Evolutionary conservation across 2,797 vertebrate genomes (phyloP).

Genomic region (Chromis chromis): DNA sequence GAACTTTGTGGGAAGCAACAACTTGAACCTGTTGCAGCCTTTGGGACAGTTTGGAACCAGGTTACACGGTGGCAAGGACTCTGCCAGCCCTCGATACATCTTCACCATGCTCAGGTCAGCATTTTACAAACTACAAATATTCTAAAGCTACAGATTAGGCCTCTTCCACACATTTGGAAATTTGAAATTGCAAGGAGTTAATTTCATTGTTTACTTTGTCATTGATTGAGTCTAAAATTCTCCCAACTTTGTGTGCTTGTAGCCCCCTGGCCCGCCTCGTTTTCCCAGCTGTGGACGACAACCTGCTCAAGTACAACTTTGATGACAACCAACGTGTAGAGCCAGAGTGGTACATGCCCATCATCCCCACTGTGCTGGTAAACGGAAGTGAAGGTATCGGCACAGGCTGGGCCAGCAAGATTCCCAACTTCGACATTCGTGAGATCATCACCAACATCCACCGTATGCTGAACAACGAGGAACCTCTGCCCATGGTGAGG

Average conservation of each 20-base stretch:
- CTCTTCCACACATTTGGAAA: background rate
- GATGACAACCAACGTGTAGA: conserved; percentile 98
- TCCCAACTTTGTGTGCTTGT: background rate
- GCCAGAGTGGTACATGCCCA: conserved; percentile 99
- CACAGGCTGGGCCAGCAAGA: conserved; percentile 96
- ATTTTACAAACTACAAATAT: background rate
- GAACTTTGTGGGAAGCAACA: conserved; percentile 99
- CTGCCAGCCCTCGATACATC: conserved; percentile 99
- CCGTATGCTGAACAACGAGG: conserved; percentile 91
- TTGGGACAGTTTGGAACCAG: conserved; percentile 97
- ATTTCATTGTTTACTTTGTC: background rate
- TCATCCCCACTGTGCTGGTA: conserved; percentile 93
- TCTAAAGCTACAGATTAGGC: background rate
- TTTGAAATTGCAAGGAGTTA: background rate
- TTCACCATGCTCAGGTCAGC: conserved; percentile 98
- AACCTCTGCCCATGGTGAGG: conserved; percentile 93
- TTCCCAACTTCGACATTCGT: conserved; percentile 92
- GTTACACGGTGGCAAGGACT: conserved; percentile 96
- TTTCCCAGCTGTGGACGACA: conserved; percentile 92
- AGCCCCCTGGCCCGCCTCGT: conserved; percentile 91
- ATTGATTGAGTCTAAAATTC: background rate
- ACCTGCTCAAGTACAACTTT: conserved; percentile 91
- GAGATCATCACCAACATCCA: conserved; percentile 93
- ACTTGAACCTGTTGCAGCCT: conserved; percentile 94
- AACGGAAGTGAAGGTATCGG: conserved; percentile 97